Base-by-base conservation (phyloP, 2,888 invertebrate species). In the Epistrophe grossulariae region DNA sequence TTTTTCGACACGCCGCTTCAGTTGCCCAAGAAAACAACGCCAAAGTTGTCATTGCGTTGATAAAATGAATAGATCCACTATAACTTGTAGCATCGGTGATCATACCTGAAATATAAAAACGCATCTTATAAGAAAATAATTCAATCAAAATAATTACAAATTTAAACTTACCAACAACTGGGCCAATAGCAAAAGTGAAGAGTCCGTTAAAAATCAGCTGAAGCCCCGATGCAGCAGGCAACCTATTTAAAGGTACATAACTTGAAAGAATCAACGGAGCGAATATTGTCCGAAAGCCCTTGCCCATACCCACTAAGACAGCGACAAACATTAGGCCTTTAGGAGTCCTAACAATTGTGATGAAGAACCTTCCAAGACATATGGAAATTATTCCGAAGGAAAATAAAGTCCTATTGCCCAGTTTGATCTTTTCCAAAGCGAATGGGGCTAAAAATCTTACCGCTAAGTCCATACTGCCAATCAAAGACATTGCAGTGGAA, bases 221-320 rank as follows among this genome's bases (percentile, higher is more conserved):
- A 60, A 96, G 92, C 0, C 96, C 96, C 1, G 95, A 94, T 1
- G 96, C 96, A 15, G 95, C 96, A 6, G 96, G 96, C 77, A 96
- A 90, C 80, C 95, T 94, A 74, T 95, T 94, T 13, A 96, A 90
- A 0, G 96, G 95, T 19, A 96, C 96, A 90, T 96, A 95, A 7
- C 95, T 94, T 4, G 96, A 96, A 88, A 96, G 95, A 10, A 96
- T 95, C 13, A 96, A 91, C 0, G 96, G 95, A 93, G 96, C 95
- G 90, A 96, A 96, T n/a, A 96, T 95, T 11, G 96, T 96, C 74
- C 96, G 93, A 8, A 96, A 92, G 0, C 95, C 96, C 92, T 96
- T 96, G 31, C 96, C 96, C 66, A 95, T 94, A 0, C 96, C 96
- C 88, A 96, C 94, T 31, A 96, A 93, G 0, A 95, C 92, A 13